phyloP scores from a whole-genome alignment of 92 coral and sea anemone genomes.

The Pocillopora grandis region DNA sequence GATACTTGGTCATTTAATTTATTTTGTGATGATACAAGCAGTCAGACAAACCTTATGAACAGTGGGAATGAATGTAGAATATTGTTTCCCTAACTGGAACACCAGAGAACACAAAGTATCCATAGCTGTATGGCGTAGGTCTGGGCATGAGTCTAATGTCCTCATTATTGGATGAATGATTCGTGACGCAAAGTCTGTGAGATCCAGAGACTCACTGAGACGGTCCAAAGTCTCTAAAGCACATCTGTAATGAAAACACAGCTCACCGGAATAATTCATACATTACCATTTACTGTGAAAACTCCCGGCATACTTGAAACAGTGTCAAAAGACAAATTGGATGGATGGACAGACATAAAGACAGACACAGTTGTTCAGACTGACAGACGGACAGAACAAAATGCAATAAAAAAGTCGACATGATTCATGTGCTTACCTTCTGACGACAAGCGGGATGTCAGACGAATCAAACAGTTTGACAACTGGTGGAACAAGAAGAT shows the following conservation, averaged over 20 bases:
- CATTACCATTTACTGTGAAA: too few species aligned
- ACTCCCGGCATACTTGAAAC: too few species aligned
- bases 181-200: conserved; percentile 94
- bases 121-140: conserved; percentile 88
- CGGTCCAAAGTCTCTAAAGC: conserved; percentile 95
- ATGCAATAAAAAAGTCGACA: too few species aligned
- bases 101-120: conserved; percentile 93
- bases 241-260: conserved; percentile 41
- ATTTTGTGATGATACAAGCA: not conserved
- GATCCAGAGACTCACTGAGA: conserved; percentile 94
- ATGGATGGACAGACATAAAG: too few species aligned
- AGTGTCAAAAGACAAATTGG: too few species aligned
- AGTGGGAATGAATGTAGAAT: conserved; percentile 91
- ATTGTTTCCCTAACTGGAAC: conserved; percentile 91
- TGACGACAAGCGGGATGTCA: conserved; percentile 76
- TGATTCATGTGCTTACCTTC: conserved; percentile 60
- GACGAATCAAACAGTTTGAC: conserved; percentile 92
- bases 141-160: conserved; percentile 87
- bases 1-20: not conserved
- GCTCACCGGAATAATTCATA: not conserved
- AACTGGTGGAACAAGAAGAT: conserved; percentile 94
- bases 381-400: not conserved
- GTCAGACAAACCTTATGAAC: conserved; percentile 41
- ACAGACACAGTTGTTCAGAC: too few species aligned
- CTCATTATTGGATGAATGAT: conserved; percentile 94